Base-by-base conservation (phyloP, 2,888 invertebrate genomes). In the Torymus aiolomorphi region DNA sequence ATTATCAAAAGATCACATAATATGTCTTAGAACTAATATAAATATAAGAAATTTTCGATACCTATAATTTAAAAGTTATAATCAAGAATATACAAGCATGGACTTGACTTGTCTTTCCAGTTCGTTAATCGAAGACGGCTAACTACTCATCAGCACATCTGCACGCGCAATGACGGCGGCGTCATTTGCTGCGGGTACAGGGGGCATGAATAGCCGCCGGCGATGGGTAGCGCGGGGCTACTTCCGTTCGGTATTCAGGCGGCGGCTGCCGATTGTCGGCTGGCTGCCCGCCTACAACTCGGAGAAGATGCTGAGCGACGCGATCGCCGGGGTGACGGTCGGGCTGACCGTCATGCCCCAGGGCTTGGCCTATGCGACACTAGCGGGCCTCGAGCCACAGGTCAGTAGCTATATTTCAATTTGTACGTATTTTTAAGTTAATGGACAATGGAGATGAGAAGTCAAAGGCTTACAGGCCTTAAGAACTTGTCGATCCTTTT, bases 321-420 rank as follows among this genome's bases (percentile, higher is more conserved):
- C 95, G 67, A 97, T 98, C 85, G 98, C 98, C 18, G 98, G 98
- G 0, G 92, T 98, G 80, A 97, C 98, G 1, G 97, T 98, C 0
- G 98, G 97, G 0, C 92, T 98, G 31, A 98, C 97, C 0, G 96
- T 97, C 61, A 95, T 98, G 92, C 98, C 98, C 0, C 98, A 98
- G 89, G 97, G 96, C 12, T 91, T 98, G 84, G 98, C 98, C 0
- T 97, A 98, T 89, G 97, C 98, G 8, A 95, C 96, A 14, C 91
- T 98, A 78, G 98, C 97, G 42, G 97, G 97, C 65, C 91, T 98
- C 73, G 94, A 95, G 88, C 96, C 96, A 52, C 96, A 96, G 93
- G 96, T 95, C 92, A 81, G 16, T 16, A 20, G 20, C 20, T 20
- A 20, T 20, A 42, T 42, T 42, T 42, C 1, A 5, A 42, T 31